Conservation (phyloP, 2,888 invertebrate species). For the Bugula neritina region DNA sequence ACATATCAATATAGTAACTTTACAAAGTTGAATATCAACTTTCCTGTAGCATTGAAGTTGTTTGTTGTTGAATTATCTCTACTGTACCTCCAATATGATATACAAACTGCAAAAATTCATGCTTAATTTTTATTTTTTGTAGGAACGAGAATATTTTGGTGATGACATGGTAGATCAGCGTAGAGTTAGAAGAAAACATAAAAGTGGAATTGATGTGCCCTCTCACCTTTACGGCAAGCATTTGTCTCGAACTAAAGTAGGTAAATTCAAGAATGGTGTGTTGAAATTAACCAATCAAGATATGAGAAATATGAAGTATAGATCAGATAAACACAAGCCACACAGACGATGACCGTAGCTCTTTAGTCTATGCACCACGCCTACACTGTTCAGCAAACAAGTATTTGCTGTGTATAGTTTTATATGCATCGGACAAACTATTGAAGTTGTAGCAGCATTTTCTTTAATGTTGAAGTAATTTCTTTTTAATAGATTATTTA, state of each 20-base stretch:
- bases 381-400: neutral
- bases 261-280: slow-evolving; percentile 17
- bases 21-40: too few relatives aligned
- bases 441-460: too few relatives aligned
- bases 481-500: too few relatives aligned
- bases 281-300: slow-evolving; percentile 19
- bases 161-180: neutral
- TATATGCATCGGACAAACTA: too few relatives aligned
- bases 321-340: neutral
- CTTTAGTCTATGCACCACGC: neutral
- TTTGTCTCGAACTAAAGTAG: slow-evolving; percentile 20
- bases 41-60: too few relatives aligned
- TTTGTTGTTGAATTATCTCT: too few relatives aligned
- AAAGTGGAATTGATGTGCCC: slow-evolving; percentile 25
- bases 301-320: slow-evolving; percentile 12
- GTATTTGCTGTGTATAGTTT: neutral
- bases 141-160: slow-evolving; percentile 17
- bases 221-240: slow-evolving; percentile 17
- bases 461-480: too few relatives aligned
- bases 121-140: neutral
- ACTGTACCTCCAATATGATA: too few relatives aligned
- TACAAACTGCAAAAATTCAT: too few relatives aligned
- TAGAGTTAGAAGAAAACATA: neutral
- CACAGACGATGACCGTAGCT: neutral
- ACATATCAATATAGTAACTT: too few relatives aligned